Evolutionary conservation across 2,888 invertebrate genomes (phyloP).

Genomic region (Scaptomyza reducta): DNA sequence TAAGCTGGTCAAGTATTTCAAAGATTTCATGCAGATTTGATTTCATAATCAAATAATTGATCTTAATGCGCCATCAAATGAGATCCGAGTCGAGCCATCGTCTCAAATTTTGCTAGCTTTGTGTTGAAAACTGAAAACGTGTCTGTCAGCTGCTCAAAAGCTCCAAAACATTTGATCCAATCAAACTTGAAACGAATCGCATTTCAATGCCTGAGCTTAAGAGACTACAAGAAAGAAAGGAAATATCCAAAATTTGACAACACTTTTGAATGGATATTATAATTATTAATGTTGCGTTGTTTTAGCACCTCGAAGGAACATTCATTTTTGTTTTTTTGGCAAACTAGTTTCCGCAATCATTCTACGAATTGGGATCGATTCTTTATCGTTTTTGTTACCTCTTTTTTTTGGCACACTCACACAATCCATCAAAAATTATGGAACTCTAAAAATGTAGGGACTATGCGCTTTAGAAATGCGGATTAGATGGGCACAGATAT

Average conservation of each 20-base stretch:
- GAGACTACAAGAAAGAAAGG: conserved; percentile 15
- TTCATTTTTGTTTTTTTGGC: conserved; percentile 20
- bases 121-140: conserved; percentile 32
- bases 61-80: conserved; percentile 82
- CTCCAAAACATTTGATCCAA: conserved; percentile 62
- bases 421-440: conserved; percentile 74
- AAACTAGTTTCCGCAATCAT: conserved; percentile 66
- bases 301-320: conserved; percentile 67
- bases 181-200: conserved; percentile 77
- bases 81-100: conserved; percentile 35
- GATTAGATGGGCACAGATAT: conserved; percentile 33
- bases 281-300: conserved; percentile 31
- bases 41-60: conserved; percentile 84
- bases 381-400: not conserved
- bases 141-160: conserved; percentile 60
- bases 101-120: conserved; percentile 16
- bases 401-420: conserved; percentile 3
- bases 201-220: conserved; percentile 67
- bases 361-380: conserved; percentile 57
- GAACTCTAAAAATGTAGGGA: conserved; percentile 20
- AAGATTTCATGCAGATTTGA: conserved; percentile 81
- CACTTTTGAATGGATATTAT: conserved; percentile 27
- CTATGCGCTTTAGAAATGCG: conserved; percentile 35
- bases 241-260: conserved; percentile 44
- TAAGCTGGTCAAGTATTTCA: conserved; percentile 69